phyloP scores from a whole-genome alignment of 1,140 invertebrate species.

The Pollicipes pollicipes region DNA sequence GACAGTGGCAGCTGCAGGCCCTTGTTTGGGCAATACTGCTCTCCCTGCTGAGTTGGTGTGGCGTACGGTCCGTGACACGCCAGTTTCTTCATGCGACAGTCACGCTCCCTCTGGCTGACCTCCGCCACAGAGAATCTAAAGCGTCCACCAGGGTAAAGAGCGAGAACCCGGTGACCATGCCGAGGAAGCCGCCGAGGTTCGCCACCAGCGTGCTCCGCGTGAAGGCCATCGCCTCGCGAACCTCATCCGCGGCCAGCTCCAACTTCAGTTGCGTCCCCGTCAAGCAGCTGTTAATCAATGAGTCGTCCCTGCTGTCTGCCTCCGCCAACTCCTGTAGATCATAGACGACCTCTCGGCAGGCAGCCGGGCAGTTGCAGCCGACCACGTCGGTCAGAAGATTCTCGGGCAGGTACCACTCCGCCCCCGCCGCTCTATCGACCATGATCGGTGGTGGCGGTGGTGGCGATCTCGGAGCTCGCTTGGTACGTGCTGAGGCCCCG shows the following conservation, averaged over 20 bases:
- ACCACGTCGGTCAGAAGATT: background rate
- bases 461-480: no score
- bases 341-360: background rate
- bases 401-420: background rate
- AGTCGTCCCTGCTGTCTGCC: background rate
- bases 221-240: background rate
- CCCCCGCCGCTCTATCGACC: background rate
- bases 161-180: background rate
- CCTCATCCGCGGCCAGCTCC: background rate
- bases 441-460: no score
- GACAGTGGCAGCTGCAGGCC: no score
- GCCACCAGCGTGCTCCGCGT: background rate
- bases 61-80: no score
- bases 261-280: background rate
- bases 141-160: background rate
- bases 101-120: no score
- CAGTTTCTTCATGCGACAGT: no score
- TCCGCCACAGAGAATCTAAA: no score
- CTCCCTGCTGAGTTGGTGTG: no score
- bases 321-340: background rate
- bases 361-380: background rate
- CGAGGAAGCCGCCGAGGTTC: background rate
- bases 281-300: background rate
- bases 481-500: no score
- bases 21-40: no score